Base-by-base conservation (phyloP, 2,888 invertebrate species). In the Lymantria monacha region DNA sequence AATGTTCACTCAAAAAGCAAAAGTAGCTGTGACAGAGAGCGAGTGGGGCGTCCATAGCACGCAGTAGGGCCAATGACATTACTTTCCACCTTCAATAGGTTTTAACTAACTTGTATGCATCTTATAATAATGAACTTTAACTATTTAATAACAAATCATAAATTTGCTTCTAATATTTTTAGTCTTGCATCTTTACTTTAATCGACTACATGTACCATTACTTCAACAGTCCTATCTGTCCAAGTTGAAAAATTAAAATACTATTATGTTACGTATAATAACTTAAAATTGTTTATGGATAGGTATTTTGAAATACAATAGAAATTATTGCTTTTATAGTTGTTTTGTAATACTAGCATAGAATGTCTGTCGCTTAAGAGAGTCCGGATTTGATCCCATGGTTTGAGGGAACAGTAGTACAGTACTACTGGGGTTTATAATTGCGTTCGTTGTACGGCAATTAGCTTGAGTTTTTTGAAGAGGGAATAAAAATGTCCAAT, bases 1-100 rank as follows among this genome's bases (percentile, higher is more conserved):
- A 79, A 79, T 79, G 84, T 85, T 81, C 83, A 76, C 76, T 83
- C 80, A 76, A 85, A 86, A 87, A 85, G 83, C 87, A 86, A 87
- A 86, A 86, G 86, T 85, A 81, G 80, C 83, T 79, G 80, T 78
- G 81, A 82, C 83, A 82, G 81, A 79, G 74, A 79, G 74, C 80
- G 78, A 80, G 79, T 76, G 74, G 73, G 78, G 73, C 80, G 83
- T 78, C 80, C 81, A 72, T 76, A 74, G 74, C 76, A 72, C 80
- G 75, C 72, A 72, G 76, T 69, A 80, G 78, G 86, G 86, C 84
- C 87, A 86, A 85, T 86, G 87, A 87, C 87, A 83, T 79, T 77
- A 78, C 75, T 72, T 69, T 70, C 70, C 71, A 75, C 79, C 74
- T 70, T 65, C 69, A 67, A 69, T 67, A 74, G 61, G 76, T 51